These are phyloP conservation scores for Microctenopoma stevenorrisi DNA, from an alignment of 2,797 vertebrate species.

Conservation along the genomic window DNA sequence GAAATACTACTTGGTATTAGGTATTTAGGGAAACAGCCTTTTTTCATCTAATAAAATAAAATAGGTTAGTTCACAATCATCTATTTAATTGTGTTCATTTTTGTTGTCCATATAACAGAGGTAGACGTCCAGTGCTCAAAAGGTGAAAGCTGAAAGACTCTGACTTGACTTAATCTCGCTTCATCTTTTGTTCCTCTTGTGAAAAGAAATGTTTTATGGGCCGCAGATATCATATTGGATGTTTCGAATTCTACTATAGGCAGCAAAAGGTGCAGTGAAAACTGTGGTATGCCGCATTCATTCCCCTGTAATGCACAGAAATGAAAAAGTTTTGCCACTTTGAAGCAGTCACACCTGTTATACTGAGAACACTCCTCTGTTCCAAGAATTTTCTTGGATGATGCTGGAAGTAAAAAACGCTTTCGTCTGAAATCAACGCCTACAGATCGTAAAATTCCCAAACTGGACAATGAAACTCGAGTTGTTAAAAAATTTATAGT, in stretches of 20 bases:
- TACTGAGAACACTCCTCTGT: slow-evolving; percentile 43
- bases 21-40: slow-evolving; percentile 9
- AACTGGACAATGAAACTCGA: slow-evolving; percentile 74
- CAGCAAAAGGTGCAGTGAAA: not conserved
- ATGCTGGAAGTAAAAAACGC: slow-evolving; percentile 52
- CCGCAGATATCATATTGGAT: not conserved
- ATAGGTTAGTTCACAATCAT: slow-evolving; percentile 8
- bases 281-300: slow-evolving; percentile 3
- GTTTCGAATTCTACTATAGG: not conserved
- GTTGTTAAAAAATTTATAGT: slow-evolving; percentile 77
- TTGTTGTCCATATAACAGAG: not conserved
- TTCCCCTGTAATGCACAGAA: slow-evolving; percentile 6
- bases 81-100: not conserved
- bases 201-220: not conserved
- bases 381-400: slow-evolving; percentile 40
- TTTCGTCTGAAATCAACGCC: slow-evolving; percentile 68
- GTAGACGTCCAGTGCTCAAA: slow-evolving; percentile 3
- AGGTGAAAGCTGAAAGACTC: slow-evolving; percentile 13
- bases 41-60: not conserved
- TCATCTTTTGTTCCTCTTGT: not conserved
- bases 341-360: slow-evolving; percentile 68
- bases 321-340: not conserved
- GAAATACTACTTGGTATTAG: not conserved
- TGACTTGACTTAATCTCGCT: slow-evolving; percentile 1
- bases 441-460: slow-evolving; percentile 66